Conservation (phyloP, 2,113 vertebrate species). For the Oncorhynchus gorbuscha region DNA sequence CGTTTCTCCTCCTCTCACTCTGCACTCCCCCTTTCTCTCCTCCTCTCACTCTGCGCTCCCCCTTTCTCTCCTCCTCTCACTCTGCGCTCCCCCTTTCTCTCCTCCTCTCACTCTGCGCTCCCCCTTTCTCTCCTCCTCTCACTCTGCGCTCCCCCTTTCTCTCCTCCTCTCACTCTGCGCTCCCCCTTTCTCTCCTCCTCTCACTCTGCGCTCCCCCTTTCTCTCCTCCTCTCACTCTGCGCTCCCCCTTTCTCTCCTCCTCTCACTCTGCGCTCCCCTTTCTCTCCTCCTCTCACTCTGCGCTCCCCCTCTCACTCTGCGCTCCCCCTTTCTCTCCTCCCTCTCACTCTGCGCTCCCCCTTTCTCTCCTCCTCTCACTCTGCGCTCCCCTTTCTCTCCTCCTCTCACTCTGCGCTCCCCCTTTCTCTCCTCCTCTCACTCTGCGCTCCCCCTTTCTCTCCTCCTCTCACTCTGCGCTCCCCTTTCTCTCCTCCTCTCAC, state of each 20-base stretch:
- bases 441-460: not conserved
- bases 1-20: not conserved
- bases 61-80: not conserved
- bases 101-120: not conserved
- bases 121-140: no score
- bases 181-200: not conserved
- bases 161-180: not conserved
- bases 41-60: not conserved
- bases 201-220: not conserved
- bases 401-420: not conserved
- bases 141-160: no score
- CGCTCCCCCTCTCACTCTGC: not conserved
- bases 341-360: not conserved
- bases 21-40: not conserved
- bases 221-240: not conserved
- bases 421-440: not conserved
- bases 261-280: not conserved
- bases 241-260: not conserved
- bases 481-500: not conserved
- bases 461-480: constrained; percentile 1
- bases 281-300: constrained; percentile 1
- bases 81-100: not conserved
- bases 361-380: not conserved
- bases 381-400: not conserved
- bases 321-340: not conserved